These are phyloP conservation scores for Ailuropoda melanoleuca DNA, from an alignment of 2,113 vertebrate species.

Conservation along the genomic window DNA sequence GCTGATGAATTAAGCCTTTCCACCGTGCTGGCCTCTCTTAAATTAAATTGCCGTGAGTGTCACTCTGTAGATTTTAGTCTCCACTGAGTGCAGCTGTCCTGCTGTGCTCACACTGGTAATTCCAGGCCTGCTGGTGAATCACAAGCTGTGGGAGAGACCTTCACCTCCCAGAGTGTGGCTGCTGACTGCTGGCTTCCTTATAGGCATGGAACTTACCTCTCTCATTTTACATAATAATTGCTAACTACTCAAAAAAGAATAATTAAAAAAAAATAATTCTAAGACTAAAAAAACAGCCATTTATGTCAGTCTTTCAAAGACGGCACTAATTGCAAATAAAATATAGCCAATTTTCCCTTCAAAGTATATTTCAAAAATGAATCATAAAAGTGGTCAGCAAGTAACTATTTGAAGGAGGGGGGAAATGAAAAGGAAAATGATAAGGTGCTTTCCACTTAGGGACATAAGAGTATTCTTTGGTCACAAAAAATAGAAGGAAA, in stretches of 20 bases:
- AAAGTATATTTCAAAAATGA: constrained; percentile 8
- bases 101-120: background rate
- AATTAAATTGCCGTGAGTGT: background rate
- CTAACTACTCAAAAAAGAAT: background rate
- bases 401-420: background rate
- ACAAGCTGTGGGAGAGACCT: background rate
- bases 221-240: background rate
- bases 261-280: background rate
- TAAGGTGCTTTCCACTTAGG: background rate
- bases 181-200: background rate
- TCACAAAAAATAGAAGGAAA: constrained; percentile 28
- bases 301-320: background rate
- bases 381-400: background rate
- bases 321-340: background rate
- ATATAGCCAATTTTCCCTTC: background rate
- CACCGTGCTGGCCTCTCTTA: background rate
- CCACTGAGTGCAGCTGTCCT: background rate
- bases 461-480: background rate
- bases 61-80: background rate
- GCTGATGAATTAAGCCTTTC: background rate
- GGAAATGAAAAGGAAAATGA: background rate
- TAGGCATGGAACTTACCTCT: background rate
- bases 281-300: background rate
- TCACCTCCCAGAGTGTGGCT: background rate
- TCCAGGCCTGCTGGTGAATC: background rate